Evolutionary conservation across 1,140 invertebrate genomes (phyloP).

Genomic region (Diachasmimorpha longicaudata): DNA sequence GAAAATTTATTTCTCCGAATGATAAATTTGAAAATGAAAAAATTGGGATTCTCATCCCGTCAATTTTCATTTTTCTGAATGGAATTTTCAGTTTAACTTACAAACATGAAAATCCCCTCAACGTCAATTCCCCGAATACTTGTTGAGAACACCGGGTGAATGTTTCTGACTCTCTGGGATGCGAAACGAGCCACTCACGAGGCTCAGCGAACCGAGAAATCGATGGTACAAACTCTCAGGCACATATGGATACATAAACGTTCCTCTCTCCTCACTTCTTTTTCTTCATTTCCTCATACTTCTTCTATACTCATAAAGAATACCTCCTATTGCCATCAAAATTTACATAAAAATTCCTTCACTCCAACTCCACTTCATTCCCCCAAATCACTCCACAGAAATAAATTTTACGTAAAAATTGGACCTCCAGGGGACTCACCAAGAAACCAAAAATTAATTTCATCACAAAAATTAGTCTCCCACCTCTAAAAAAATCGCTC

Average conservation of each 20-base stretch:
- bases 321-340: background rate
- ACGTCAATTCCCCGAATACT: background rate
- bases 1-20: no score
- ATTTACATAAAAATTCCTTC: background rate
- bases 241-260: conserved; percentile 45
- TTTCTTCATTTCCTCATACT: background rate
- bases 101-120: background rate
- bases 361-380: background rate
- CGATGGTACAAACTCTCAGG: conserved; percentile 58
- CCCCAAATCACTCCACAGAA: no score
- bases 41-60: no score
- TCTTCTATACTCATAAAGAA: background rate
- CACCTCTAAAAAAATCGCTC: no score
- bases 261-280: background rate
- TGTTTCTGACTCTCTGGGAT: conserved; percentile 1
- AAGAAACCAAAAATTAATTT: no score
- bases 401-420: no score
- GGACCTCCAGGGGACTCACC: no score
- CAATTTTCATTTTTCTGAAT: background rate
- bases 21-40: no score
- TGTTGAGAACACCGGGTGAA: background rate
- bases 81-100: background rate
- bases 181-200: conserved; percentile 53
- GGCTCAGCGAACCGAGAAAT: conserved; percentile 60
- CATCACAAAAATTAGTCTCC: no score